These are phyloP conservation scores for Ommatoiulus sabulosus DNA, from an alignment of 2,888 invertebrate genomes.

Conservation along the genomic window DNA sequence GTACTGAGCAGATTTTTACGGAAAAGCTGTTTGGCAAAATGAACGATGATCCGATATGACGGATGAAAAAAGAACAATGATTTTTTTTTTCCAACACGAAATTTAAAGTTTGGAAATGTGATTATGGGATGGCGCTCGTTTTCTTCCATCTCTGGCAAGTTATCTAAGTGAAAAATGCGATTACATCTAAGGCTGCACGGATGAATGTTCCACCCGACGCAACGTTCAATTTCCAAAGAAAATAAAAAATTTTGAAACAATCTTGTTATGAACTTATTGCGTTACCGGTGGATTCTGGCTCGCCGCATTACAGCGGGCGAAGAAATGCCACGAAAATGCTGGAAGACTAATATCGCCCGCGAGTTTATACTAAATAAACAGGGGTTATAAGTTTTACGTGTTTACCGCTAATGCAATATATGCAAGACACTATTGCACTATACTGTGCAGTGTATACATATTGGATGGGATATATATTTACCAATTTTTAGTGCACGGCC, in stretches of 20 bases:
- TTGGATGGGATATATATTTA: not conserved
- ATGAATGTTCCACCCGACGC: not conserved
- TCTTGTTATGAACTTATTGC: not conserved
- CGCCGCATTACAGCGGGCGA: not conserved
- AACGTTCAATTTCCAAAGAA: not conserved
- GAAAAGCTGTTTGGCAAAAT: not conserved
- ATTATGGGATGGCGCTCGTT: slow-evolving; percentile 5
- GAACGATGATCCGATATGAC: slow-evolving; percentile 40
- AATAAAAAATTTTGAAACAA: slow-evolving; percentile 33
- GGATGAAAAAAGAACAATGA: slow-evolving; percentile 42
- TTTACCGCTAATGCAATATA: not conserved
- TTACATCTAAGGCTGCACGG: not conserved
- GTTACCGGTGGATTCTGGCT: not conserved
- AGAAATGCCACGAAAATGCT: not conserved
- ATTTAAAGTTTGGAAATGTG: slow-evolving; percentile 36
- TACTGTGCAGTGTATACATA: not conserved
- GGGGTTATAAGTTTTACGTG: not conserved
- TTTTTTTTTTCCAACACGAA: not conserved
- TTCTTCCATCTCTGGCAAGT: slow-evolving; percentile 1
- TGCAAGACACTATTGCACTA: not conserved
- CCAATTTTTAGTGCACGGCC: not conserved
- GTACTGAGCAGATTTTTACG: slow-evolving; percentile 15
- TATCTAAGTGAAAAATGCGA: slow-evolving; percentile 39
- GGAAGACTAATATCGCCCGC: not conserved
- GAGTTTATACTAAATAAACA: not conserved